phyloP scores from a whole-genome alignment of 2,113 vertebrate genomes.

The Xiphophorus couchianus region DNA sequence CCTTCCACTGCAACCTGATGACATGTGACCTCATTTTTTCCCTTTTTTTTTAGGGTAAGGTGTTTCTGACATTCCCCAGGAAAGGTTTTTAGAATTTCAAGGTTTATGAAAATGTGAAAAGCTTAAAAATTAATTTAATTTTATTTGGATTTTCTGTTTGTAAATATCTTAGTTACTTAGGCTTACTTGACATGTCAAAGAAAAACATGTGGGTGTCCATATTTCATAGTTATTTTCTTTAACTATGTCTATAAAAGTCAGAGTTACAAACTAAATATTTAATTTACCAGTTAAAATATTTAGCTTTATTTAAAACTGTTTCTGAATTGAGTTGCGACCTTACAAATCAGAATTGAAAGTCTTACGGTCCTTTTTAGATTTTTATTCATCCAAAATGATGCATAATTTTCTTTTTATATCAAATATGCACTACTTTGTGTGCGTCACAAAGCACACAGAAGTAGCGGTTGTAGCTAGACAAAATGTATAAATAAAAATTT shows the following conservation, averaged over 20 bases:
- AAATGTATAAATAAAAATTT: neutral
- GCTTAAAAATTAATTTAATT: neutral
- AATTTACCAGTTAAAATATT: too few species aligned
- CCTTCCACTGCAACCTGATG: neutral
- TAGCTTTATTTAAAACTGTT: too few species aligned
- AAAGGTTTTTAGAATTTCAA: too few species aligned
- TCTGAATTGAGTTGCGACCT: too few species aligned
- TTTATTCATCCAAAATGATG: neutral
- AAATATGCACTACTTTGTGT: neutral
- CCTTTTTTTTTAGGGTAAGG: slow-evolving; percentile 28
- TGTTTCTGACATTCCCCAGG: slow-evolving; percentile 20
- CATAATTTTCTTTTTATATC: neutral
- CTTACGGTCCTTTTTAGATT: neutral
- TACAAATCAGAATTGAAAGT: too few species aligned
- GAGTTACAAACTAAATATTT: too few species aligned
- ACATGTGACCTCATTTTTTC: slow-evolving; percentile 43
- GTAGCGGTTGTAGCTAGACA: neutral
- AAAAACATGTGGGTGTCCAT: too few species aligned
- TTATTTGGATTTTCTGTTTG: neutral
- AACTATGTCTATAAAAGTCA: too few species aligned
- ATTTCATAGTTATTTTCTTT: too few species aligned
- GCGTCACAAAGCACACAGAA: neutral
- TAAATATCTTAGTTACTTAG: too few species aligned
- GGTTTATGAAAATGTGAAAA: too few species aligned
- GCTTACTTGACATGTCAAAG: too few species aligned